Conservation (phyloP, 2,888 invertebrate genomes). For the Xestobium rufovillosum region DNA sequence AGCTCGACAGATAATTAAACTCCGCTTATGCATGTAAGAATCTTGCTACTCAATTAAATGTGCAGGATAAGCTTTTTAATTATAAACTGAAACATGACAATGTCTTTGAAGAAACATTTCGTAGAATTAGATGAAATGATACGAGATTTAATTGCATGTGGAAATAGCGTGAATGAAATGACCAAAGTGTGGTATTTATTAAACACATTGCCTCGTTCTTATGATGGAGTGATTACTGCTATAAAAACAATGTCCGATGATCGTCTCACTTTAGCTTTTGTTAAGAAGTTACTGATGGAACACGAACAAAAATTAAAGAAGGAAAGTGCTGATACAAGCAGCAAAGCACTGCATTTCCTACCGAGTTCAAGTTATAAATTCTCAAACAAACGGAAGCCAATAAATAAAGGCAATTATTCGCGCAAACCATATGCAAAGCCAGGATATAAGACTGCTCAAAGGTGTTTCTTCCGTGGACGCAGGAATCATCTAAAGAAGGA, state of each 20-base stretch:
- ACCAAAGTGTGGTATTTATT: slow-evolving; percentile 35
- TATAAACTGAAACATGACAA: slow-evolving; percentile 25
- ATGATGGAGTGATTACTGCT: slow-evolving; percentile 36
- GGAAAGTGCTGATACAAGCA: no score
- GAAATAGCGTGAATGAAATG: slow-evolving; percentile 34
- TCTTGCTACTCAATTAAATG: slow-evolving; percentile 27
- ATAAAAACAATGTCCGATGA: slow-evolving; percentile 34
- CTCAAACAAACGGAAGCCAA: no score
- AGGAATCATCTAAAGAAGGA: slow-evolving; percentile 30
- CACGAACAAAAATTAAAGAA: slow-evolving; percentile 20
- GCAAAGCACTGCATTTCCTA: no score
- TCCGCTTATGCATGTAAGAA: slow-evolving; percentile 18
- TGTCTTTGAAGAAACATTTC: slow-evolving; percentile 28
- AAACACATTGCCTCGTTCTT: slow-evolving; percentile 32
- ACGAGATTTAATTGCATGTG: slow-evolving; percentile 31
- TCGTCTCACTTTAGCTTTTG: slow-evolving; percentile 32
- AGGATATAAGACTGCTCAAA: slow-evolving; percentile 13
- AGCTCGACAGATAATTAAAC: slow-evolving; percentile 9
- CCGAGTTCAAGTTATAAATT: no score
- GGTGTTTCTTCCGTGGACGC: slow-evolving; percentile 32
- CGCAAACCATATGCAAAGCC: slow-evolving; percentile 3
- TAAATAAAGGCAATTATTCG: background rate
- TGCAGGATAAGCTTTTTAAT: no score
- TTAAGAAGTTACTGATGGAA: slow-evolving; percentile 28
- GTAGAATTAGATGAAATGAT: slow-evolving; percentile 33